Conservation (phyloP, 92 coral and sea anemone species). For the Desmophyllum pertusum region DNA sequence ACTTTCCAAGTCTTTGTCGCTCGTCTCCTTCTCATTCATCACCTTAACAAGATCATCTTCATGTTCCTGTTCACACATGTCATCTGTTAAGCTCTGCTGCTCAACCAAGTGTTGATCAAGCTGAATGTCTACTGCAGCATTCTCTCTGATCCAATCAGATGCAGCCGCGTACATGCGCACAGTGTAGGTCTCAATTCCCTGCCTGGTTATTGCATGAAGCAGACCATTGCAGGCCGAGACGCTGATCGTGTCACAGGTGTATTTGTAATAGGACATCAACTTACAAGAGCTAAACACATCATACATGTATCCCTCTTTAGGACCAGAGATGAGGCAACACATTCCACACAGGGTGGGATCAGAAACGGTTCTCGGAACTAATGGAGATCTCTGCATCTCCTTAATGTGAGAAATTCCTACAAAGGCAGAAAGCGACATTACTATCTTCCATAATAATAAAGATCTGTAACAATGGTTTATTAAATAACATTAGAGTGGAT, state of each 20-base stretch:
- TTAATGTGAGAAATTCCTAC: slow-evolving; percentile 59
- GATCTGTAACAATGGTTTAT: too few species aligned
- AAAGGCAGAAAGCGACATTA: background rate
- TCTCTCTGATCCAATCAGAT: slow-evolving; percentile 66
- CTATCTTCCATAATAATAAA: background rate
- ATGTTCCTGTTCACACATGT: background rate
- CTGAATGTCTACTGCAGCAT: slow-evolving; percentile 24
- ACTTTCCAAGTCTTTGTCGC: slow-evolving; percentile 1
- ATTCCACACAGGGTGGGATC: slow-evolving; percentile 84
- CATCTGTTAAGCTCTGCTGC: background rate
- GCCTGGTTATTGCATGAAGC: slow-evolving; percentile 86
- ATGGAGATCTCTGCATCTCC: slow-evolving; percentile 52
- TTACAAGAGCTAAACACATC: slow-evolving; percentile 70
- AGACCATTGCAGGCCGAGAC: slow-evolving; percentile 74
- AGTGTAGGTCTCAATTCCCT: slow-evolving; percentile 90
- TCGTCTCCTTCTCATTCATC: background rate
- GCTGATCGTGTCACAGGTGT: slow-evolving; percentile 76
- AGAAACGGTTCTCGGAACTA: slow-evolving; percentile 40
- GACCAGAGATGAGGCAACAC: slow-evolving; percentile 89
- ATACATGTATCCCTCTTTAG: slow-evolving; percentile 89
- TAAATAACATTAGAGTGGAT: too few species aligned
- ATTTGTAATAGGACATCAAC: slow-evolving; percentile 78
- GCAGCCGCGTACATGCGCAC: slow-evolving; percentile 91
- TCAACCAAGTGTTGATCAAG: slow-evolving; percentile 1
- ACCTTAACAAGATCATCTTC: background rate